These are phyloP conservation scores for Colletes gigas DNA, from an alignment of 1,140 invertebrate species.

Conservation along the genomic window DNA sequence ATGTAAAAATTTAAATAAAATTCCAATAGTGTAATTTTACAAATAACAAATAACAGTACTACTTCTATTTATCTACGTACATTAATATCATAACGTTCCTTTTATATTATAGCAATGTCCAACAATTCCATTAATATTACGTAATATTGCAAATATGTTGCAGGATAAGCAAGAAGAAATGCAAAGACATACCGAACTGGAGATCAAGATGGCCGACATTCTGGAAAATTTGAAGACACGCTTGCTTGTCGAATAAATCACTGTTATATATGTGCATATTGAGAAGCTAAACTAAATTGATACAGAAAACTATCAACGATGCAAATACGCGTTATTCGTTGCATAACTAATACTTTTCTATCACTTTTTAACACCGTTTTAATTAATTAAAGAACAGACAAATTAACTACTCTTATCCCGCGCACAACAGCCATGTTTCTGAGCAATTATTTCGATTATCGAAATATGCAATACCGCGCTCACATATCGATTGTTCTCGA, in stretches of 20 bases:
- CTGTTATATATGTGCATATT: neutral
- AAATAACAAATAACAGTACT: neutral
- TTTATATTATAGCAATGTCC: neutral
- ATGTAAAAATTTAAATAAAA: neutral
- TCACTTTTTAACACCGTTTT: neutral
- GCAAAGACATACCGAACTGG: constrained; percentile 64
- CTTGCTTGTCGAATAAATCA: constrained; percentile 68
- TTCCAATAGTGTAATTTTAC: neutral
- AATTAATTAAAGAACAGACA: too few species aligned
- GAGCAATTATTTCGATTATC: constrained; percentile 4
- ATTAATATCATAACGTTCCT: neutral
- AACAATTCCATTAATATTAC: neutral
- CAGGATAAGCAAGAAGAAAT: constrained; percentile 69
- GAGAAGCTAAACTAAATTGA: too few species aligned
- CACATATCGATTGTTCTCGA: constrained; percentile 11
- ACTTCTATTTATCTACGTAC: neutral
- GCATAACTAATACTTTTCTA: neutral
- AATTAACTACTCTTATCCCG: neutral
- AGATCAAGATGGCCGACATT: constrained; percentile 71
- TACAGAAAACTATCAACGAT: neutral
- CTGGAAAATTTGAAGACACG: constrained; percentile 72
- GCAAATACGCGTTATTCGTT: neutral
- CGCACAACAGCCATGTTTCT: neutral
- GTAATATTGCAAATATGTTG: constrained; percentile 46
- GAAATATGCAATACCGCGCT: neutral